Evolutionary conservation across 2,888 invertebrate species (phyloP).

Genomic region (Gymnocheta viridis): DNA sequence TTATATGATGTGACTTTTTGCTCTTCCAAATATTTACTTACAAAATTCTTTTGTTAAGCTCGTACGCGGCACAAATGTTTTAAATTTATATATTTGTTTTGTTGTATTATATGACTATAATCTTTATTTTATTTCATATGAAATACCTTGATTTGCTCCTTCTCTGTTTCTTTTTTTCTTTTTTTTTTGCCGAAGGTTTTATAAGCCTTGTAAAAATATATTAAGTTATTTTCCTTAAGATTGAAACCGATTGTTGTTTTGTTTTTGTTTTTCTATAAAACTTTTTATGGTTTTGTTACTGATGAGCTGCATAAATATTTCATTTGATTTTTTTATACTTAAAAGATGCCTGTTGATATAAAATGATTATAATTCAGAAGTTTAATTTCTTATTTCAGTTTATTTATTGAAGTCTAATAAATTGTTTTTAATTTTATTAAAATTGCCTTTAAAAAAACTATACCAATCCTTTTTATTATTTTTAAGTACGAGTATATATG

Average conservation of each 20-base stretch:
- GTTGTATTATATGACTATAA: slow-evolving; percentile 26
- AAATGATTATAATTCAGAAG: slow-evolving; percentile 66
- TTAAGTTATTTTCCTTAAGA: neutral
- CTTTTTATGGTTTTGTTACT: slow-evolving; percentile 66
- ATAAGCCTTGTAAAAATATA: neutral
- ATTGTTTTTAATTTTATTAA: slow-evolving; percentile 9
- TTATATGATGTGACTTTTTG: slow-evolving; percentile 43
- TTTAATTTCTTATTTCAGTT: slow-evolving; percentile 23
- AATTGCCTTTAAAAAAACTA: neutral
- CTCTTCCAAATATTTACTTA: neutral
- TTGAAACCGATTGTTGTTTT: neutral
- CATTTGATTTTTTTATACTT: slow-evolving; percentile 10
- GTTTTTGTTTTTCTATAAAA: slow-evolving; percentile 52
- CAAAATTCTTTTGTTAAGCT: slow-evolving; percentile 2
- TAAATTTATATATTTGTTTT: neutral
- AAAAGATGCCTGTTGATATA: slow-evolving; percentile 48
- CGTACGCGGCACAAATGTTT: neutral
- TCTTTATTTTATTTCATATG: slow-evolving; percentile 37
- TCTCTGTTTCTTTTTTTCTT: neutral
- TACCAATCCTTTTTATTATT: neutral
- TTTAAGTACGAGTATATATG: neutral
- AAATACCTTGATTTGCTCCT: slow-evolving; percentile 43
- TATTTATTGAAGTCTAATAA: slow-evolving; percentile 32
- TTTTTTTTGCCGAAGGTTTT: neutral
- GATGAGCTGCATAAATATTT: slow-evolving; percentile 58